Evolutionary conservation across 1,140 invertebrate species (phyloP).

Genomic region (Plutomurus gul): DNA sequence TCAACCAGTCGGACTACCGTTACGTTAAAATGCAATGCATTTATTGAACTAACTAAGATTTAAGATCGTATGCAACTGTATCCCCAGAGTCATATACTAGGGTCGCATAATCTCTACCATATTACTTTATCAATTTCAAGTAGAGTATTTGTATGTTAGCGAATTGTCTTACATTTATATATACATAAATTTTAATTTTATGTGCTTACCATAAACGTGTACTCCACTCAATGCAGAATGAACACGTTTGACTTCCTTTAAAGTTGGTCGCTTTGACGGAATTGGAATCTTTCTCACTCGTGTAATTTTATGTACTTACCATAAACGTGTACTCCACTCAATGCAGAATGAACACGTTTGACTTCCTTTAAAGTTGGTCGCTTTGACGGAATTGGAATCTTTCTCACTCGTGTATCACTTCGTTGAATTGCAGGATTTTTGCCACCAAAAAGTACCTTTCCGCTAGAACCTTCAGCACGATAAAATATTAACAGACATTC

Average conservation of each 20-base stretch:
- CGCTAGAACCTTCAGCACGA: slow-evolving; percentile 76
- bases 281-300: slow-evolving; percentile 78
- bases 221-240: slow-evolving; percentile 62
- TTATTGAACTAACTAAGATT: no score
- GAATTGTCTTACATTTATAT: no score
- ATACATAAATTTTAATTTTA: neutral
- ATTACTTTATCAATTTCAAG: no score
- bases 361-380: slow-evolving; percentile 82
- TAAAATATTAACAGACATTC: slow-evolving; percentile 77
- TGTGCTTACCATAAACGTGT: neutral
- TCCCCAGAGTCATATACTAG: no score
- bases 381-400: slow-evolving; percentile 80
- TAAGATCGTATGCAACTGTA: no score
- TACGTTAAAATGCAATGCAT: no score
- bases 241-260: slow-evolving; percentile 77
- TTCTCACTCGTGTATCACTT: slow-evolving; percentile 69
- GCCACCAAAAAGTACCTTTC: slow-evolving; percentile 74
- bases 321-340: slow-evolving; percentile 75
- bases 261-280: slow-evolving; percentile 78
- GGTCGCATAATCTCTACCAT: no score
- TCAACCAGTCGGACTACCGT: no score
- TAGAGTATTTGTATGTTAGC: no score
- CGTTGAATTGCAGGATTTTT: slow-evolving; percentile 70
- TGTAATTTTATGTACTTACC: slow-evolving; percentile 60
- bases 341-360: slow-evolving; percentile 71